Conservation (phyloP, 2,113 vertebrate species). For the Varanus komodoensis region DNA sequence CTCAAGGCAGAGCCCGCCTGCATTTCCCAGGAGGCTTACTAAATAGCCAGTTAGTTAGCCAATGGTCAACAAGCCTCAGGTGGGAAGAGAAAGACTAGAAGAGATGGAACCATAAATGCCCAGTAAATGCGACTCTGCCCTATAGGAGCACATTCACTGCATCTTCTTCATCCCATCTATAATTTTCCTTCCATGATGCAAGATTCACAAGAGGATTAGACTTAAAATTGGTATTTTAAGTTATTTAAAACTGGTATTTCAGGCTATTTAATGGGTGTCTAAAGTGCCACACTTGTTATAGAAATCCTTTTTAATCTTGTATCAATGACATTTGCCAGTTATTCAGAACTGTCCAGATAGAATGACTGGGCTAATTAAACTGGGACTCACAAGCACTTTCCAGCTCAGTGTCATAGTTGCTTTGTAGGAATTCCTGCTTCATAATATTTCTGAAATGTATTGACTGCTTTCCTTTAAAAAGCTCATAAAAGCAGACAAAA, state of each 20-base stretch:
- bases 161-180: neutral
- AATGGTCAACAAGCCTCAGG: neutral
- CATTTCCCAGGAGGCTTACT: neutral
- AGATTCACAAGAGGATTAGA: neutral
- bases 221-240: neutral
- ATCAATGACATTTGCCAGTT: neutral
- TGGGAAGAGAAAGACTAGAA: neutral
- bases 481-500: neutral
- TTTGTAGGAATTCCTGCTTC: neutral
- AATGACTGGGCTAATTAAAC: neutral
- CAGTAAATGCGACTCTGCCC: neutral
- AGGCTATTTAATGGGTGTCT: neutral
- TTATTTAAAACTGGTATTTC: neutral
- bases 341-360: neutral
- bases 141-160: neutral
- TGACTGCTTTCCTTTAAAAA: neutral
- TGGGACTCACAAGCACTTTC: neutral
- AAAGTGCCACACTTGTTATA: neutral
- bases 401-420: neutral
- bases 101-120: neutral
- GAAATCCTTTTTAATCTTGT: neutral
- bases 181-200: neutral
- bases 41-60: neutral
- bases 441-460: slow-evolving; percentile 11
- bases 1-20: neutral